phyloP scores from a whole-genome alignment of 2,113 vertebrate species.

The Dendrocopos noguchii region DNA sequence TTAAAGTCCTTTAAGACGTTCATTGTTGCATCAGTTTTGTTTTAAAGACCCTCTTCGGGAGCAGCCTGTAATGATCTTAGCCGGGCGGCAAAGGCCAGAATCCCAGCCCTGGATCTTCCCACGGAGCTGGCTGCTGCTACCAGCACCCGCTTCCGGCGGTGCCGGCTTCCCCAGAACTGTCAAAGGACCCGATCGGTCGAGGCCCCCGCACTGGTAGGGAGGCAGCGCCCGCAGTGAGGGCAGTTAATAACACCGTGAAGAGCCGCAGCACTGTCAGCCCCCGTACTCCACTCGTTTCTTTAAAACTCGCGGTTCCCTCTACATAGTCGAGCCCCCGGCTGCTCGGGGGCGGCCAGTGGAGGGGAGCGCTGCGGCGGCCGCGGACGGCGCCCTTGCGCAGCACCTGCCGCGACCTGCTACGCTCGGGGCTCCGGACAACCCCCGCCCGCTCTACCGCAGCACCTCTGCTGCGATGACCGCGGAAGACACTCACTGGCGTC shows the following conservation, averaged over 20 bases:
- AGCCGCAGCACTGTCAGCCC: neutral
- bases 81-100: no score
- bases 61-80: neutral
- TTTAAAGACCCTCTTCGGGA: neutral
- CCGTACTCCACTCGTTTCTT: fast-evolving
- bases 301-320: no score
- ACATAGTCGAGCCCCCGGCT: neutral
- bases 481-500: neutral
- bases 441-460: neutral
- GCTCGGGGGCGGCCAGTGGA: neutral
- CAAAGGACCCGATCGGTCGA: no score
- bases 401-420: neutral
- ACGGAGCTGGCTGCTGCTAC: neutral
- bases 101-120: no score
- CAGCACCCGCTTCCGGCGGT: fast-evolving
- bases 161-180: neutral
- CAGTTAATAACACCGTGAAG: fast-evolving
- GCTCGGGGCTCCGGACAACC: neutral
- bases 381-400: neutral
- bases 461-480: neutral
- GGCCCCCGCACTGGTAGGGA: no score
- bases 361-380: neutral
- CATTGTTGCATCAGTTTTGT: fast-evolving
- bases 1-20: neutral
- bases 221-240: neutral